Evolutionary conservation across 2,113 vertebrate genomes (phyloP), one percentile per base, ranked within the genome.

Genomic region (Poeciliopsis turrubarensis): DNA sequence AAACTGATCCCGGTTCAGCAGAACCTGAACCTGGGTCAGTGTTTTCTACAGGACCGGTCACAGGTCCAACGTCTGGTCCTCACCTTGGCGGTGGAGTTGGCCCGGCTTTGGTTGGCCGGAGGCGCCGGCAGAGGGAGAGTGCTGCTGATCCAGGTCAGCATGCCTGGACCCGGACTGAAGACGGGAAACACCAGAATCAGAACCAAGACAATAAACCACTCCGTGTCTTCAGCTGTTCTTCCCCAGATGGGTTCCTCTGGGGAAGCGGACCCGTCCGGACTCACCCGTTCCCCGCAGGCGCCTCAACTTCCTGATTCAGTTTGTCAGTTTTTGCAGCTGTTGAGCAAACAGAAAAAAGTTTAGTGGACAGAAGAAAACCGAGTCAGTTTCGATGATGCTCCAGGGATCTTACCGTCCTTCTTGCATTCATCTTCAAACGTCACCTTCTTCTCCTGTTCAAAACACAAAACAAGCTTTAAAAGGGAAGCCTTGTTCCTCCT

Each of bases 61-160:
- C 17, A 32, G 39, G 1, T 27, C 22, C 0, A 22, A 3, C 27
- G 3, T 0, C 11, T 13, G 22, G 2, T 34, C 15, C 77, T 83
- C 60, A 94, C 90, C 85, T 86, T 79, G 41, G 54, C 8, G 66
- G 67, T 75, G 60, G 83, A n/a, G 66, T 80, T 80, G 65, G 83
- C 51, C 26, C 39, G 73, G 11, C 17, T 72, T 31, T 75, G 64
- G 37, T 70, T 86, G 0, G 92, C 80, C 1, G 82, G 64, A 15
- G 60, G 34, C 0, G 71, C 25, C 0, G 94, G 94, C 26, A 94
- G 91, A 27, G 94, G 93, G n/a, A 93, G 75, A n/a, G 91, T 86
- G 25, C 65, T 83, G 69, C 80, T 87, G 75, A 94, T 88, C 94
- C 94, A 94, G 0, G 47, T 85, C 75, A 95, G 37, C 37, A 94